These are phyloP conservation scores for Volucella zonaria DNA, from an alignment of 2,888 invertebrate genomes.

Conservation along the genomic window DNA sequence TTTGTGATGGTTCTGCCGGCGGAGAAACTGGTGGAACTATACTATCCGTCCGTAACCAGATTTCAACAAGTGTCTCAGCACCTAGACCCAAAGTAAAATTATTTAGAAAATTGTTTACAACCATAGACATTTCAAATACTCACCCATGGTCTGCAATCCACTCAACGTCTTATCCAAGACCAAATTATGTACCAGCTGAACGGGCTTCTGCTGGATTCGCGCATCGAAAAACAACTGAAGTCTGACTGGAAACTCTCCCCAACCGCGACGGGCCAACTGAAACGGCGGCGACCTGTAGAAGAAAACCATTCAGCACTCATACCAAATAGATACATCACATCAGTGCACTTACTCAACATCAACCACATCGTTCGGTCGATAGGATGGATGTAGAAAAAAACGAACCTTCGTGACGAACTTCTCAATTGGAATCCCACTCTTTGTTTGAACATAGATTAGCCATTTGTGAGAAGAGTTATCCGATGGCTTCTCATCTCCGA, in stretches of 20 bases:
- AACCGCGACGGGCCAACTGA: conserved; percentile 92
- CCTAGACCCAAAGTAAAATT: conserved; percentile 83
- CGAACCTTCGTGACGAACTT: conserved; percentile 87
- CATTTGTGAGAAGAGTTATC: conserved; percentile 91
- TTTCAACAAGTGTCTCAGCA: conserved; percentile 90
- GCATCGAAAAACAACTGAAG: conserved; percentile 90
- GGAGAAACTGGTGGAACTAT: conserved; percentile 46
- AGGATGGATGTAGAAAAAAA: conserved; percentile 91
- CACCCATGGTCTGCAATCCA: conserved; percentile 91
- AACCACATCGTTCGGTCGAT: conserved; percentile 92
- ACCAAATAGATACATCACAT: background rate
- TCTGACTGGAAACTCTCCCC: conserved; percentile 95
- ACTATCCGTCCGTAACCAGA: conserved; percentile 85
- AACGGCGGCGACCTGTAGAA: conserved; percentile 88
- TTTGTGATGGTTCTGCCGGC: conserved; percentile 18
- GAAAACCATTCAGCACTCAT: conserved; percentile 15
- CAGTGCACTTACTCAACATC: conserved; percentile 87
- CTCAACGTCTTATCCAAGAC: conserved; percentile 92
- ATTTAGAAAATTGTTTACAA: background rate
- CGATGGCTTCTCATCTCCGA: conserved; percentile 87
- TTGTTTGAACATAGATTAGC: conserved; percentile 93
- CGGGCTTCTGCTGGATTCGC: conserved; percentile 89
- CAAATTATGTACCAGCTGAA: conserved; percentile 90
- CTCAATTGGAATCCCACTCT: conserved; percentile 85
- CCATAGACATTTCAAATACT: background rate